Evolutionary conservation across 1,140 invertebrate genomes (phyloP).

Genomic region (Coenobita brevimanus): DNA sequence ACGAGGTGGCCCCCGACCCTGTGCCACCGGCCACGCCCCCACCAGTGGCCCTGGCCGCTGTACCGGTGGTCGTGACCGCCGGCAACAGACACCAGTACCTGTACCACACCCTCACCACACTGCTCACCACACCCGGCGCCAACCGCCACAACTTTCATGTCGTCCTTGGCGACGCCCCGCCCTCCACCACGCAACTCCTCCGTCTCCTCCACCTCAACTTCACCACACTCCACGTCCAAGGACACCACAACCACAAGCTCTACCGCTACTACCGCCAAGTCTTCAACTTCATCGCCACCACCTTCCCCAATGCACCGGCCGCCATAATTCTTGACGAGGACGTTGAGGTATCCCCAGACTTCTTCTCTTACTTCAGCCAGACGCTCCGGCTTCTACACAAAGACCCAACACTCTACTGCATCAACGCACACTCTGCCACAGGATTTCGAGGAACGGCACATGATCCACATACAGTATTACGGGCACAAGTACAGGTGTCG

Average conservation of each 20-base stretch:
- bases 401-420: constrained; percentile 78
- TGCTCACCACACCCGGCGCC: constrained; percentile 41
- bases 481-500: constrained; percentile 52
- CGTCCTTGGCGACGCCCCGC: constrained; percentile 46
- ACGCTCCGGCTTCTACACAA: constrained; percentile 77
- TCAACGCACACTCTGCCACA: constrained; percentile 76
- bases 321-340: constrained; percentile 81
- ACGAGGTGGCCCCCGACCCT: constrained; percentile 42
- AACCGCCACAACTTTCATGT: constrained; percentile 37
- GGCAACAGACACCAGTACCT: constrained; percentile 57
- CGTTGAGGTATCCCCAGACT: constrained; percentile 80
- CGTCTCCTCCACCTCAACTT: constrained; percentile 44
- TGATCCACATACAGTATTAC: constrained; percentile 15
- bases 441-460: constrained; percentile 9
- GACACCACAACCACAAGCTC: constrained; percentile 32
- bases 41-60: constrained; percentile 36
- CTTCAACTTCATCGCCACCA: constrained; percentile 37
- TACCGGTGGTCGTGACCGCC: constrained; percentile 58
- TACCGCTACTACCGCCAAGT: constrained; percentile 52
- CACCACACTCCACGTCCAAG: constrained; percentile 35
- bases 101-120: constrained; percentile 50
- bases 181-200: constrained; percentile 38
- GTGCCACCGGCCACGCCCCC: constrained; percentile 33
- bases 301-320: constrained; percentile 48
- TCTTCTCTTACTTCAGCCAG: constrained; percentile 80